Conservation (phyloP, 2,113 vertebrate species). For the Nycticryphes semicollaris region DNA sequence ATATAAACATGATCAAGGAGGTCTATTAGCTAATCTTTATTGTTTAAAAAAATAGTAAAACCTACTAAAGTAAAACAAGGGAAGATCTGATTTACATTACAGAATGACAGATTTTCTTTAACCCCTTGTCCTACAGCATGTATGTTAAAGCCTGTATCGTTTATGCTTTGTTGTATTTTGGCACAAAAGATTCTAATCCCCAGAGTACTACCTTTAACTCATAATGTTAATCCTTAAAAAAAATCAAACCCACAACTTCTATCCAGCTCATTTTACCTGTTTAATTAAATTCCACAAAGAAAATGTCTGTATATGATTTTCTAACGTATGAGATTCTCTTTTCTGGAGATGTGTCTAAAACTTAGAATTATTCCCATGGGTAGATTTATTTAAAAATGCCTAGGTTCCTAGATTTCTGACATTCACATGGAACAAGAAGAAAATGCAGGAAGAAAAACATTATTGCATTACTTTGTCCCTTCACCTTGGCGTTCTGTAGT, state of each 20-base stretch:
- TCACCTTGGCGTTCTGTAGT: neutral
- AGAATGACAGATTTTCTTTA: neutral
- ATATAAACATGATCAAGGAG: neutral
- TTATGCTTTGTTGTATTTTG: neutral
- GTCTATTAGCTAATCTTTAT: neutral
- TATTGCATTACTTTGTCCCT: neutral
- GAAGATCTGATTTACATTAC: neutral
- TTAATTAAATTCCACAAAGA: neutral
- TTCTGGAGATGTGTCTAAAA: neutral
- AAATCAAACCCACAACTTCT: neutral
- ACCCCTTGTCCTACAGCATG: neutral
- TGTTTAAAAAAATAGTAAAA: neutral
- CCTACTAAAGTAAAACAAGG: neutral
- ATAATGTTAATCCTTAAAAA: neutral
- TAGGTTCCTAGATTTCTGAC: neutral
- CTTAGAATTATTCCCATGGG: neutral
- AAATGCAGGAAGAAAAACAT: neutral
- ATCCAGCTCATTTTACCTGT: neutral
- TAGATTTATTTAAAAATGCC: neutral
- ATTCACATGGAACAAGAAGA: neutral
- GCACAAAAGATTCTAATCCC: neutral
- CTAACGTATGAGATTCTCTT: neutral
- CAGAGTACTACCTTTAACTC: neutral
- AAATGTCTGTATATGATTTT: neutral
- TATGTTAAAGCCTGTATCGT: neutral